These are phyloP conservation scores for Osedax fenrisi DNA, from an alignment of 2,888 invertebrate genomes.

Conservation along the genomic window DNA sequence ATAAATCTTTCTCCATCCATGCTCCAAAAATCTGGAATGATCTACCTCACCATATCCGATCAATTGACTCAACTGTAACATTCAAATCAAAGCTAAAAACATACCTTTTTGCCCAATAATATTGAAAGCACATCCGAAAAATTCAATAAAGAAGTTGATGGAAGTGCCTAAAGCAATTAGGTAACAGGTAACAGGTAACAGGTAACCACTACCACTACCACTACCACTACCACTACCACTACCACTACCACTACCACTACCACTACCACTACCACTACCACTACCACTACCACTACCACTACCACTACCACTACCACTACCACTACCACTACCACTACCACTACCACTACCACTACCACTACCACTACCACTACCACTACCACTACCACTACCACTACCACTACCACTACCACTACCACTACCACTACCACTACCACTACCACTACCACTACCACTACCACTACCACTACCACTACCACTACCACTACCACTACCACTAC, in stretches of 20 bases:
- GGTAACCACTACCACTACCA: no score
- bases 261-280: neutral
- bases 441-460: neutral
- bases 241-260: neutral
- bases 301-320: neutral
- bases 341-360: neutral
- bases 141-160: no score
- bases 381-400: neutral
- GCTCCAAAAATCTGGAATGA: no score
- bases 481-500: neutral
- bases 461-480: neutral
- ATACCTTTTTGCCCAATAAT: no score
- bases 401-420: neutral
- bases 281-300: slow-evolving; percentile 10
- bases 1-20: no score
- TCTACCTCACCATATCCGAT: no score
- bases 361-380: neutral
- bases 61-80: no score
- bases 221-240: neutral
- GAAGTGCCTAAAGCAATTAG: no score
- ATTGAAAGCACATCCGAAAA: no score
- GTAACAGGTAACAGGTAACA: no score
- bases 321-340: neutral
- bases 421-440: neutral
- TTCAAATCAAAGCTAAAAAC: no score